Conservation (phyloP, 2,113 vertebrate genomes). For the Erythrocercus mccallii region DNA sequence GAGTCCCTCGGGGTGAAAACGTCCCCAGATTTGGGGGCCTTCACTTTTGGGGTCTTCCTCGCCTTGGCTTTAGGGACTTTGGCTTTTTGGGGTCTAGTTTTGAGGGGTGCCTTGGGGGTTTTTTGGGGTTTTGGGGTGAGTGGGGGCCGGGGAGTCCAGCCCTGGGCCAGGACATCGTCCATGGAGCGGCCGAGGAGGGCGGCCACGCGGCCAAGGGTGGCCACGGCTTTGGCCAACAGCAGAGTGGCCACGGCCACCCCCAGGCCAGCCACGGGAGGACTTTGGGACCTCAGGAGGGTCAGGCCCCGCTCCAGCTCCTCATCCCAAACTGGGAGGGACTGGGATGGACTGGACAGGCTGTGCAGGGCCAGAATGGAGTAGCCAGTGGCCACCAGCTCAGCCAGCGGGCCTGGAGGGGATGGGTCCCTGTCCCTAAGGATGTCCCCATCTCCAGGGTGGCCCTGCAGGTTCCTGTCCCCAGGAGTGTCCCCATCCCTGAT, state of each 20-base stretch:
- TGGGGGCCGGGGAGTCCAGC: slow-evolving; percentile 73
- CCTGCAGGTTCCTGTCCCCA: too few relatives aligned
- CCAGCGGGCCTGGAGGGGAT: slow-evolving; percentile 29
- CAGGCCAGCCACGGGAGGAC: slow-evolving; percentile 57
- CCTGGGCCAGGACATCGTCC: slow-evolving; percentile 70
- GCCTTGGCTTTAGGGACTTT: neutral
- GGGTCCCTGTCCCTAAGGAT: neutral
- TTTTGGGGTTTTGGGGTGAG: neutral
- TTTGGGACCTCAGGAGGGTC: slow-evolving; percentile 62
- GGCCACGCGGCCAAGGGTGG: slow-evolving; percentile 63
- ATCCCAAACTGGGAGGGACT: neutral
- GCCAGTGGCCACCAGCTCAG: slow-evolving; percentile 72
- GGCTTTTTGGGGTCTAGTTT: neutral
- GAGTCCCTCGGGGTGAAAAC: slow-evolving; percentile 54
- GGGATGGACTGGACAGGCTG: slow-evolving; percentile 9
- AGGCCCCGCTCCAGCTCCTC: slow-evolving; percentile 78
- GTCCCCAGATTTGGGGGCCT: neutral
- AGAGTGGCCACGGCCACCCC: slow-evolving; percentile 75
- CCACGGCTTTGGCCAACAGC: slow-evolving; percentile 73
- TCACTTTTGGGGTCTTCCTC: neutral
- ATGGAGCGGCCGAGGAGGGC: slow-evolving; percentile 34
- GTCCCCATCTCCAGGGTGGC: too few relatives aligned
- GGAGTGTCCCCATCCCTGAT: too few relatives aligned
- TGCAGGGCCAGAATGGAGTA: slow-evolving; percentile 75
- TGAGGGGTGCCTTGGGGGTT: neutral